Conservation (phyloP, 1,140 invertebrate species). For the Caenorhabditis briggsae region DNA sequence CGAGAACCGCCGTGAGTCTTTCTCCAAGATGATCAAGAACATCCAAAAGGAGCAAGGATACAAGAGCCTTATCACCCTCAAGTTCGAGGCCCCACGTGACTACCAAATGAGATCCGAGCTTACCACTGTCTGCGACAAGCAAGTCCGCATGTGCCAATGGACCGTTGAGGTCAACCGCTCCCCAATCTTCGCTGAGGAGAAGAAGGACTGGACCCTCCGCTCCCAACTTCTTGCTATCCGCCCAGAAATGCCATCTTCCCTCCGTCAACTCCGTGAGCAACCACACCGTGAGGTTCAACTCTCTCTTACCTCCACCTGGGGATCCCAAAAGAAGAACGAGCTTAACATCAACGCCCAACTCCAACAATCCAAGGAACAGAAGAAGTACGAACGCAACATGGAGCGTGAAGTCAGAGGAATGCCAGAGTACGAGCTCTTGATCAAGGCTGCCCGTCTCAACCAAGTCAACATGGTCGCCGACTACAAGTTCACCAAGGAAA, state of each 20-base stretch:
- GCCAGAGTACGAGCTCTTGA: constrained; percentile 50
- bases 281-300: constrained; percentile 61
- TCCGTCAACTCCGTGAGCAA: constrained; percentile 53
- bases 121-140: constrained; percentile 56
- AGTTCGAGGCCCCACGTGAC: constrained; percentile 50
- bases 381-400: constrained; percentile 55
- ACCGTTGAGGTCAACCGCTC: constrained; percentile 10
- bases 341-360: constrained; percentile 53
- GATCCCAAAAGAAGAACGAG: constrained; percentile 56
- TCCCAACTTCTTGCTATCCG: constrained; percentile 40
- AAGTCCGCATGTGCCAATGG: constrained; percentile 55
- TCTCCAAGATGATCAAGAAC: constrained; percentile 55
- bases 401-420: constrained; percentile 49
- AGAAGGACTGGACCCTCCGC: constrained; percentile 62
- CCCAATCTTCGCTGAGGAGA: neutral
- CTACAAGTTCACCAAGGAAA: constrained; percentile 62
- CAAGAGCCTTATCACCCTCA: constrained; percentile 21
- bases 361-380: constrained; percentile 59
- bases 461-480: constrained; percentile 56
- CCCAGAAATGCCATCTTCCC: constrained; percentile 31
- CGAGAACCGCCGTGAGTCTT: constrained; percentile 58
- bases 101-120: constrained; percentile 39
- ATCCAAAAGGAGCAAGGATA: constrained; percentile 58
- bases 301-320: constrained; percentile 61
- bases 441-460: constrained; percentile 57